These are phyloP conservation scores for Bovichtus diacanthus DNA, from an alignment of 2,797 vertebrate species.

Conservation along the genomic window DNA sequence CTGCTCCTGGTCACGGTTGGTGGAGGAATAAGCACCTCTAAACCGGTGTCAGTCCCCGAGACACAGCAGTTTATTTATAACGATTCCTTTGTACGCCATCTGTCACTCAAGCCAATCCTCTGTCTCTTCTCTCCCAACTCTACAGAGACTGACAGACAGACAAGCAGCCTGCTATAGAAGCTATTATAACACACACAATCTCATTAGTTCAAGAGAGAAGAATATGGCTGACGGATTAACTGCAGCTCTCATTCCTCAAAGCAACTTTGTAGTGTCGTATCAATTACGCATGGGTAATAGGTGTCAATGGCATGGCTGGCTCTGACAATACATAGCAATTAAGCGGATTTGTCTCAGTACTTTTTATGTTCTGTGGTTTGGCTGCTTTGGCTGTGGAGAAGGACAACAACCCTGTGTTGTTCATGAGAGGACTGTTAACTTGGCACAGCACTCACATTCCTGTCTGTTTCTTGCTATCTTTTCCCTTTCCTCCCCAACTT, in stretches of 20 bases:
- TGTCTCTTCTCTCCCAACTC: slow-evolving; percentile 65
- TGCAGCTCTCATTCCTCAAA: slow-evolving; percentile 74
- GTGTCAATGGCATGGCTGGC: slow-evolving; percentile 76
- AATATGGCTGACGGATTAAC: slow-evolving; percentile 79
- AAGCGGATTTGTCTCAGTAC: slow-evolving; percentile 76
- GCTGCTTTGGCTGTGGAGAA: slow-evolving; percentile 55
- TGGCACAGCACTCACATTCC: slow-evolving; percentile 38
- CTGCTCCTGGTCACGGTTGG: slow-evolving; percentile 78
- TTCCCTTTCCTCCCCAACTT: not conserved
- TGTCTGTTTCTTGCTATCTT: slow-evolving; percentile 39
- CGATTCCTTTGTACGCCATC: slow-evolving; percentile 76
- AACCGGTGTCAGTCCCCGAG: slow-evolving; percentile 81
- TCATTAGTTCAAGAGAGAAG: slow-evolving; percentile 76
- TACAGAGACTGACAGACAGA: slow-evolving; percentile 74
- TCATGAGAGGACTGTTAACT: slow-evolving; percentile 67
- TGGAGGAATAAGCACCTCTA: slow-evolving; percentile 80
- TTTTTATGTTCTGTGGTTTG: slow-evolving; percentile 60
- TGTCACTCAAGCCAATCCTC: slow-evolving; percentile 82
- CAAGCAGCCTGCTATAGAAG: slow-evolving; percentile 72
- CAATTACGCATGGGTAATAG: slow-evolving; percentile 80
- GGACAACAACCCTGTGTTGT: slow-evolving; percentile 62
- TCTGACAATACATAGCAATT: slow-evolving; percentile 79
- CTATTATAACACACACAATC: slow-evolving; percentile 82
- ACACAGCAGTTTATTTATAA: slow-evolving; percentile 82
- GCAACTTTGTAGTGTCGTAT: slow-evolving; percentile 79